Base-by-base conservation (phyloP, 2,888 invertebrate species). In the Eristalis arbustorum region DNA sequence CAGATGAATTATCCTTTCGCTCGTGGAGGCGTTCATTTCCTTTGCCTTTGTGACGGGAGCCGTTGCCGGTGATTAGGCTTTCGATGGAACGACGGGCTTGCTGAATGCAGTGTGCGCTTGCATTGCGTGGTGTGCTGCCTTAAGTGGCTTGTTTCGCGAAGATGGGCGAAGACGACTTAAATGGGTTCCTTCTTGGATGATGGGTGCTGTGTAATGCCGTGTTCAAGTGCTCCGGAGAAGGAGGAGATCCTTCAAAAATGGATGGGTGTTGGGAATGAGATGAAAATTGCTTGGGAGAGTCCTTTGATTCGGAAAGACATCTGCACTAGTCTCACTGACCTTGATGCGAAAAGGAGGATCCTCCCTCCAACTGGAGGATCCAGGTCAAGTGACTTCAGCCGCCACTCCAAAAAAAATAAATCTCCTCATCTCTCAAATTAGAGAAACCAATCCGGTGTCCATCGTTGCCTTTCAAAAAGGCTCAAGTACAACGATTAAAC, bases 1-100 rank as follows among this genome's bases (percentile, higher is more conserved):
- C 63, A 57, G 77, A 87, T 83, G 71, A 77, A 87, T 74, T 81
- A 77, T 73, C 42, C 40, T 67, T 59, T 74, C 34, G 31, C 62
- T 74, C 72, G 25, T 6, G 18, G 8, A 49, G 18, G 49, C 49
- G 76, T 78, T 64, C 57, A 28, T 42, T 56, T 23, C 40, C 57
- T 49, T 66, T n/a, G 67, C 61, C 61, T 69, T 59, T 57, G 34
- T 56, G 28, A 71, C 42, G 14, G 18, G 49, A 49, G 49, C 18
- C 18, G 14, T 25, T 61, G 61, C 28, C 28, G 61, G 61, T n/a
- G n/a, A 73, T 64, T 64, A 73, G 73, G 31, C 34, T 73, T 5
- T 42, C 23, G 56, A 56, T 64, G 13, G 23, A 22, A n/a, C 1
- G 42, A 5, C 0, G 8, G 6, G n/a, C 42, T 5, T 42, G 49